Conservation (phyloP, 2,113 vertebrate genomes). For the Microcebus ravelobensis region DNA sequence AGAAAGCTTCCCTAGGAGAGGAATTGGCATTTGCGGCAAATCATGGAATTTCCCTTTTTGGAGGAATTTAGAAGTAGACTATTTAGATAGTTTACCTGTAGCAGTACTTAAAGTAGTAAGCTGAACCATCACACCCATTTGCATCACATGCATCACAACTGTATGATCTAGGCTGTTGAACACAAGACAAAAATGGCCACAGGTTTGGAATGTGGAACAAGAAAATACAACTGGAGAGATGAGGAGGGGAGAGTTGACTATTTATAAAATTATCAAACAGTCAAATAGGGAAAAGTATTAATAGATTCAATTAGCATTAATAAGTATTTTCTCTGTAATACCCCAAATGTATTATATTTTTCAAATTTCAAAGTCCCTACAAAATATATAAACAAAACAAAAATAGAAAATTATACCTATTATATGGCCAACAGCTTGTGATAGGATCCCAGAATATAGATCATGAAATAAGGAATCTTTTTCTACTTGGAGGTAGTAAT, state of each 20-base stretch:
- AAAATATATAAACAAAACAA: not conserved
- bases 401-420: slow-evolving; percentile 9
- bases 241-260: not conserved
- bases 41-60: not conserved
- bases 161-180: not conserved
- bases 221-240: not conserved
- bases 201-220: not conserved
- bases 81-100: not conserved
- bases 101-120: not conserved
- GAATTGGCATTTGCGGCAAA: not conserved
- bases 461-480: not conserved
- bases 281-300: not conserved
- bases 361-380: not conserved
- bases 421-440: not conserved
- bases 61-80: not conserved
- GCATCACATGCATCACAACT: not conserved
- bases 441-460: not conserved
- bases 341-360: not conserved
- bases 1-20: not conserved
- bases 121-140: not conserved
- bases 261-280: not conserved
- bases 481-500: not conserved
- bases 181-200: not conserved
- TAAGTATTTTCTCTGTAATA: not conserved
- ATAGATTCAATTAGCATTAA: not conserved